Evolutionary conservation across 1,140 invertebrate genomes (phyloP).

Genomic region (Maconellicoccus hirsutus): DNA sequence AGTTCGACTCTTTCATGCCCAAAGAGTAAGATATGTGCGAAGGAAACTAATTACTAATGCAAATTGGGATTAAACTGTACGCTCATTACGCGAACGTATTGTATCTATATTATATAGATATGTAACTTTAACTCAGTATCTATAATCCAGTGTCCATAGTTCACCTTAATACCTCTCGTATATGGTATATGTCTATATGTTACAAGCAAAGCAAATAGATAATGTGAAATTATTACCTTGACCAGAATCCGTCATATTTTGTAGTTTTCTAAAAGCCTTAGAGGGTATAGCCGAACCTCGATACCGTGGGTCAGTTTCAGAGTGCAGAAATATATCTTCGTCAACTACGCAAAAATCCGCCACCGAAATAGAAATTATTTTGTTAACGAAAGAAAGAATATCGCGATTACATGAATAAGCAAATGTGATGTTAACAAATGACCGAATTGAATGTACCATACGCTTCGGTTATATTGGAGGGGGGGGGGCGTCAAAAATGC

Average conservation of each 20-base stretch:
- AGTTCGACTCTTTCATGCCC: too few relatives aligned
- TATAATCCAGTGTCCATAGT: too few relatives aligned
- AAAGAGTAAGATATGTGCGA: too few relatives aligned
- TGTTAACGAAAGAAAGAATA: neutral
- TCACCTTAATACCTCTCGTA: too few relatives aligned
- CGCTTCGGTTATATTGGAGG: neutral
- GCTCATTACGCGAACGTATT: too few relatives aligned
- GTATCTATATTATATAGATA: too few relatives aligned
- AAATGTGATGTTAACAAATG: neutral
- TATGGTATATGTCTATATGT: too few relatives aligned
- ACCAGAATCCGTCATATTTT: constrained; percentile 53
- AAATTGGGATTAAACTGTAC: too few relatives aligned
- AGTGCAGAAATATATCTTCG: constrained; percentile 27
- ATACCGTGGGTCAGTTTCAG: constrained; percentile 53
- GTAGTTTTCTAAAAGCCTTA: constrained; percentile 69
- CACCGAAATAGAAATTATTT: constrained; percentile 20
- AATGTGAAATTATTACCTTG: constrained; percentile 23
- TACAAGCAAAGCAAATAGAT: neutral
- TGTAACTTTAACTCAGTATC: too few relatives aligned
- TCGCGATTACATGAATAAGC: neutral
- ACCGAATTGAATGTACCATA: neutral
- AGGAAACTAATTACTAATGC: too few relatives aligned
- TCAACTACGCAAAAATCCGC: constrained; percentile 25
- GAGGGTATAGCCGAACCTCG: constrained; percentile 72
- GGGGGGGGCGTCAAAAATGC: too few relatives aligned